Conservation (phyloP, 2,888 invertebrate genomes). For the Cabera pusaria region DNA sequence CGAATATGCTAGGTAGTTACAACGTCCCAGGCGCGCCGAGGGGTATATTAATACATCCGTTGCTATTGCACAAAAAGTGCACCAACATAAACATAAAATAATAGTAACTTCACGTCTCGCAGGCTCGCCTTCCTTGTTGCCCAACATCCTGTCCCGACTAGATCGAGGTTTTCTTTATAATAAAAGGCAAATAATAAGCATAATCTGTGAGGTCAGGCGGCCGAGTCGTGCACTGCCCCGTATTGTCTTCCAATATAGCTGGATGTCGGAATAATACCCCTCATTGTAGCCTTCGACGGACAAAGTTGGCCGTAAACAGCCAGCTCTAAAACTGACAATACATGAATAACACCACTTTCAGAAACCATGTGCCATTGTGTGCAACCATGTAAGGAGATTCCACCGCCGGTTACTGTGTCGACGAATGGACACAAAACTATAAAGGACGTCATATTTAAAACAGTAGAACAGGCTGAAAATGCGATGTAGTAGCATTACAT, state of each 20-base stretch:
- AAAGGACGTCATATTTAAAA: conserved; percentile 20
- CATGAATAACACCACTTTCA: conserved; percentile 39
- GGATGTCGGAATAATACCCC: conserved; percentile 19
- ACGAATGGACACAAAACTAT: conserved; percentile 24
- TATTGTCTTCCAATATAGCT: conserved; percentile 47
- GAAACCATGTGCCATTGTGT: conserved; percentile 47
- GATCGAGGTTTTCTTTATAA: conserved; percentile 61
- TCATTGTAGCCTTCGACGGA: conserved; percentile 35
- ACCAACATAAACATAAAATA: too few relatives aligned
- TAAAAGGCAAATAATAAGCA: conserved; percentile 66
- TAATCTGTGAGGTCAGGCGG: conserved; percentile 64
- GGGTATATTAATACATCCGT: conserved; percentile 62
- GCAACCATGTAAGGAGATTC: conserved; percentile 51
- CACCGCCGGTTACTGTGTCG: conserved; percentile 23
- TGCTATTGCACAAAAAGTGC: conserved; percentile 55
- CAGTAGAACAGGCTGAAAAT: too few relatives aligned
- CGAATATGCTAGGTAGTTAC: too few relatives aligned
- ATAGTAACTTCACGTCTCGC: conserved; percentile 18
- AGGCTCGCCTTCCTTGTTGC: conserved; percentile 48
- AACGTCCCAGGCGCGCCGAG: too few relatives aligned
- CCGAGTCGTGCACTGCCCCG: conserved; percentile 51
- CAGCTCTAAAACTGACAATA: conserved; percentile 61
- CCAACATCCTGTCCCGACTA: conserved; percentile 52
- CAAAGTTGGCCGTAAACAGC: conserved; percentile 47
- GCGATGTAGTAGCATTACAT: too few relatives aligned